These are phyloP conservation scores for Montipora foliosa DNA, from an alignment of 64 coral and sea anemone genomes.

Conservation along the genomic window DNA sequence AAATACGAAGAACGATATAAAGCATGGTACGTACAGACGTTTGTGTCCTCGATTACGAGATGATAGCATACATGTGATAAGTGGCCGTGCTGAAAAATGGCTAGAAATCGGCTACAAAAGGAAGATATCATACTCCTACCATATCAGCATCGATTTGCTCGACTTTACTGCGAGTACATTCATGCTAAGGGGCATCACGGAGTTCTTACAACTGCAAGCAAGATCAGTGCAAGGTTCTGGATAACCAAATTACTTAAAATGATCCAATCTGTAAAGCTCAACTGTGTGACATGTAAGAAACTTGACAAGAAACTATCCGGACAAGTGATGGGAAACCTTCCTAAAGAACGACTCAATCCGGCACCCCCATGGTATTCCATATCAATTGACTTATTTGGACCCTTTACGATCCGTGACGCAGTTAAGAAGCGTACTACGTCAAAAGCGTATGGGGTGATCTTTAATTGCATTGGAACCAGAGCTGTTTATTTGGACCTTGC, in stretches of 20 bases:
- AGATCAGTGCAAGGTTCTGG: constrained; percentile 48
- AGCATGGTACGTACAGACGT: too few species aligned
- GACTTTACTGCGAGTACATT: constrained; percentile 22
- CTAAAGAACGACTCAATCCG: not conserved
- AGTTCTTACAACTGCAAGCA: constrained; percentile 50
- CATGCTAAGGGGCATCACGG: constrained; percentile 50
- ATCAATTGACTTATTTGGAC: constrained; percentile 45
- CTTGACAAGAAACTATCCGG: not conserved
- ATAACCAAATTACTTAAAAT: constrained; percentile 14
- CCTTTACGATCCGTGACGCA: constrained; percentile 33
- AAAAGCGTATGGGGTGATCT: constrained; percentile 49
- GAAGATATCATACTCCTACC: constrained; percentile 27
- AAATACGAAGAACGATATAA: too few species aligned
- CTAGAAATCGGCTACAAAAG: not conserved
- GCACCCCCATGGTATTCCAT: constrained; percentile 46
- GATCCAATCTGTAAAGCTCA: constrained; percentile 1
- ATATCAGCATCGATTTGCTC: constrained; percentile 33
- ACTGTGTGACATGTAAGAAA: constrained; percentile 25
- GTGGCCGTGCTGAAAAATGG: too few species aligned
- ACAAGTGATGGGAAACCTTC: constrained; percentile 47
- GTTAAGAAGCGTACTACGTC: constrained; percentile 30
- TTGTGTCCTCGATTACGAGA: too few species aligned
- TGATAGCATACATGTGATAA: too few species aligned
- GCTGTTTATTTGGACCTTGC: constrained; percentile 49
- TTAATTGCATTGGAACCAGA: constrained; percentile 57